Evolutionary conservation across 2,113 vertebrate genomes (phyloP).

Genomic region (Daubentonia madagascariensis): DNA sequence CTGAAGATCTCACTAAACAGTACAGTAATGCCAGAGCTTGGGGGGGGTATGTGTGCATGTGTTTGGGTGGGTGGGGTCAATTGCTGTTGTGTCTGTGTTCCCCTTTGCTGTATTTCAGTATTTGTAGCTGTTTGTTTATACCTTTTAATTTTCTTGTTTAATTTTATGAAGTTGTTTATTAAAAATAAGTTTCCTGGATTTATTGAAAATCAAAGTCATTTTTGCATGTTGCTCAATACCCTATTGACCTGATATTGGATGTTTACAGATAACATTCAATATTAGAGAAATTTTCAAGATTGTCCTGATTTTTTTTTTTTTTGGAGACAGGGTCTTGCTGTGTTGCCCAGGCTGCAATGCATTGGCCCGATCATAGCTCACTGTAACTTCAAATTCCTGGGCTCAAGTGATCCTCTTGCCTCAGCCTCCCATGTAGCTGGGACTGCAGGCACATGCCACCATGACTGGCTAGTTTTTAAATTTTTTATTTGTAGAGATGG

Average conservation of each 20-base stretch:
- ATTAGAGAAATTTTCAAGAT: not conserved
- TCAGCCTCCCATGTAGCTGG: too few relatives aligned
- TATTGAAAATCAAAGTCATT: not conserved
- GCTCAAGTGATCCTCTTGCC: too few relatives aligned
- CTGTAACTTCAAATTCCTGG: too few relatives aligned
- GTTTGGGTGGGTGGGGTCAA: too few relatives aligned
- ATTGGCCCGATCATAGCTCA: too few relatives aligned
- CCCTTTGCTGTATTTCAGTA: not conserved
- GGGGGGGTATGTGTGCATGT: rapidly evolving
- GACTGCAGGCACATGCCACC: too few relatives aligned
- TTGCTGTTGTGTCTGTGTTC: not conserved
- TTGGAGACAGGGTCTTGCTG: too few relatives aligned
- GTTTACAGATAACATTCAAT: not conserved
- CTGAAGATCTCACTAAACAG: not conserved
- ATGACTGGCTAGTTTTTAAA: too few relatives aligned
- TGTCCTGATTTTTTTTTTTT: not conserved
- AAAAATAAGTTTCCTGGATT: not conserved
- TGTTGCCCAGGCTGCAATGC: too few relatives aligned
- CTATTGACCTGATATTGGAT: not conserved
- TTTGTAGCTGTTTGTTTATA: not conserved
- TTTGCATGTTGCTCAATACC: not conserved
- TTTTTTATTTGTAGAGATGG: too few relatives aligned
- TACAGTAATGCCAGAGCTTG: not conserved
- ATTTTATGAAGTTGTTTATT: not conserved
- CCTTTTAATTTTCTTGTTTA: not conserved